Percentiles rank a stretch among this genome's conserved stretches.
Conservation (phyloP, 1,140 invertebrate genomes). For the Heliconius eleuchia region DNA sequence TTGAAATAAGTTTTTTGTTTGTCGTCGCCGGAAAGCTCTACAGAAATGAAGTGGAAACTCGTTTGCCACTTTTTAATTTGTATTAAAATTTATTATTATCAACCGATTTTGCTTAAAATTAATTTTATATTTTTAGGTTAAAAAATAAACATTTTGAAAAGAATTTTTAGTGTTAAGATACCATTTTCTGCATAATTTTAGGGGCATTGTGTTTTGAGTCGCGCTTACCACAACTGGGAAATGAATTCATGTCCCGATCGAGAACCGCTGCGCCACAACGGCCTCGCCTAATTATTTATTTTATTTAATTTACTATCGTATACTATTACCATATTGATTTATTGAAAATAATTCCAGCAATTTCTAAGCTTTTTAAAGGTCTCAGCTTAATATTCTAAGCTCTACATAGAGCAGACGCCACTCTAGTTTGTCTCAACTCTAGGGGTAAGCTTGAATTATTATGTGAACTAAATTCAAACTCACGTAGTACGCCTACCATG, state of each 20-base stretch:
- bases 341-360: background rate
- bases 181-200: too few species aligned
- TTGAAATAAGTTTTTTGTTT: conserved; percentile 10
- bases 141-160: too few species aligned
- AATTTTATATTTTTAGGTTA: background rate
- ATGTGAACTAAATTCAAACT: conserved; percentile 12
- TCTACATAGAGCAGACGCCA: background rate
- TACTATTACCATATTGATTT: too few species aligned
- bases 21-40: conserved; percentile 1
- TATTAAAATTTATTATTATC: background rate
- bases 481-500: background rate
- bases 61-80: conserved; percentile 5
- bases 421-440: conserved; percentile 1
- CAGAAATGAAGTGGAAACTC: conserved; percentile 13
- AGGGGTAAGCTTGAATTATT: background rate
- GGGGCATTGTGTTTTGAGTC: too few species aligned
- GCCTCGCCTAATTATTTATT: background rate
- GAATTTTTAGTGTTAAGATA: too few species aligned
- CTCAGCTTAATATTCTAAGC: background rate
- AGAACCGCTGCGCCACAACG: too few species aligned
- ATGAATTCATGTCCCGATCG: too few species aligned
- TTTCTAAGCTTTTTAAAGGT: background rate
- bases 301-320: background rate
- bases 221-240: too few species aligned
- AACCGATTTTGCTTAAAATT: background rate